These are phyloP conservation scores for Poeciliopsis presidionis DNA, from an alignment of 2,797 vertebrate genomes.

Conservation along the genomic window DNA sequence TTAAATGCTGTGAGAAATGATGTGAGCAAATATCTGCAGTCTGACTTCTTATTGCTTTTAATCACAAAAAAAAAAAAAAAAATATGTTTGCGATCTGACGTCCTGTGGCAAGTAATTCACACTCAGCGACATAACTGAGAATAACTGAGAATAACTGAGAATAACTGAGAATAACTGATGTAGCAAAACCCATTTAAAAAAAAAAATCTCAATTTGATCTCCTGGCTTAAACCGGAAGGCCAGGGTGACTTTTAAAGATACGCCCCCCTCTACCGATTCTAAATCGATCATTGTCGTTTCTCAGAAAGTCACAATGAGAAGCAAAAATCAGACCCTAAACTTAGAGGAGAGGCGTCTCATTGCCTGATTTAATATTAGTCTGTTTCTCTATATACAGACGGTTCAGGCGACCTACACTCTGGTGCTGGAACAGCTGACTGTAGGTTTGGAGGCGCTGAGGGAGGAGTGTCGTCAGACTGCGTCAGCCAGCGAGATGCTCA, in stretches of 20 bases:
- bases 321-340: background rate
- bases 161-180: background rate
- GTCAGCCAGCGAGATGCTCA: slow-evolving; percentile 79
- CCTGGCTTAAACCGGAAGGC: background rate
- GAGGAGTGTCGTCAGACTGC: slow-evolving; percentile 80
- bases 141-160: background rate
- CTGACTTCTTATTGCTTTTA: background rate
- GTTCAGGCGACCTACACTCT: slow-evolving; percentile 82
- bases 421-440: slow-evolving; percentile 82
- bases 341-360: background rate
- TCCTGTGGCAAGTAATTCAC: background rate
- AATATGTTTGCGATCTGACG: background rate
- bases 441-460: slow-evolving; percentile 78
- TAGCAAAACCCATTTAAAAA: background rate
- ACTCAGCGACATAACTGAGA: background rate
- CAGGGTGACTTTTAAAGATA: background rate
- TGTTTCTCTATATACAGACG: slow-evolving; percentile 63
- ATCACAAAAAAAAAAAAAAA: background rate
- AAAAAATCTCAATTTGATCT: background rate
- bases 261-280: background rate
- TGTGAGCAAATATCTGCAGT: background rate
- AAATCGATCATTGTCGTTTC: background rate
- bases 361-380: too few species aligned
- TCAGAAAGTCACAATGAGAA: background rate
- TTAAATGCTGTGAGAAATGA: background rate